A percentile compares a stretch with the other conserved stretches of the same genome.
These are phyloP conservation scores for Ophthalmolycus amberensis DNA, from an alignment of 2,113 vertebrate genomes.

Conservation along the genomic window DNA sequence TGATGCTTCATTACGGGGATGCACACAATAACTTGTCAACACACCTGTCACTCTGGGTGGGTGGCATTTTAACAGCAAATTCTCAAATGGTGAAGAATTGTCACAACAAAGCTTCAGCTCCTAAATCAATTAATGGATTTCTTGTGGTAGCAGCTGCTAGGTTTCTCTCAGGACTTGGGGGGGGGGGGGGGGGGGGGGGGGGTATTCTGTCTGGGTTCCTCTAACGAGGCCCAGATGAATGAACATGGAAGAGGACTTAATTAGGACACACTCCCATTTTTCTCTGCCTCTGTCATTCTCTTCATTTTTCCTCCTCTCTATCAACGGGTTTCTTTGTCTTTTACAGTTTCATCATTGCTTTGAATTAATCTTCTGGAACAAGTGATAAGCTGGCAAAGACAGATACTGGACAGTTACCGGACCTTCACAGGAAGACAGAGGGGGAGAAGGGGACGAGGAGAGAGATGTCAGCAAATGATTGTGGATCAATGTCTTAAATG, in stretches of 20 bases:
- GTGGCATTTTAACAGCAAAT: conserved; percentile 2
- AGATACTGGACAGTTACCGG: neutral
- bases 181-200: neutral
- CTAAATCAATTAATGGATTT: conserved; percentile 60
- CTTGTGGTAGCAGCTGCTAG: conserved; percentile 54
- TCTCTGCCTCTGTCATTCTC: conserved; percentile 6
- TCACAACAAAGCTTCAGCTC: conserved; percentile 38
- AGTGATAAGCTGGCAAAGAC: conserved; percentile 5
- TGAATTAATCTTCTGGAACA: neutral
- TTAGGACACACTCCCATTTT: conserved; percentile 34
- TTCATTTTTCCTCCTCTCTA: neutral
- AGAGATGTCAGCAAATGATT: conserved; percentile 20
- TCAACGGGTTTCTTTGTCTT: neutral
- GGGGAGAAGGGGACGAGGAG: conserved; percentile 1
- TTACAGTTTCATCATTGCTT: neutral
- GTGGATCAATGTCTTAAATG: conserved; percentile 50
- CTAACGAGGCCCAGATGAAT: conserved; percentile 56
- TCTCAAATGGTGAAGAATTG: conserved; percentile 17
- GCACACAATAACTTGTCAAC: conserved; percentile 14
- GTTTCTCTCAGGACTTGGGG: conserved; percentile 34
- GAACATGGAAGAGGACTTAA: conserved; percentile 55
- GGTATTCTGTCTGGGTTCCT: conserved; percentile 36
- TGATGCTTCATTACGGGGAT: conserved; percentile 19
- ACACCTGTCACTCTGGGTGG: conserved; percentile 20
- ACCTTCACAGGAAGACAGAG: conserved; percentile 10